Base-by-base conservation (phyloP, 1,140 invertebrate genomes). In the Pissodes strobi region DNA sequence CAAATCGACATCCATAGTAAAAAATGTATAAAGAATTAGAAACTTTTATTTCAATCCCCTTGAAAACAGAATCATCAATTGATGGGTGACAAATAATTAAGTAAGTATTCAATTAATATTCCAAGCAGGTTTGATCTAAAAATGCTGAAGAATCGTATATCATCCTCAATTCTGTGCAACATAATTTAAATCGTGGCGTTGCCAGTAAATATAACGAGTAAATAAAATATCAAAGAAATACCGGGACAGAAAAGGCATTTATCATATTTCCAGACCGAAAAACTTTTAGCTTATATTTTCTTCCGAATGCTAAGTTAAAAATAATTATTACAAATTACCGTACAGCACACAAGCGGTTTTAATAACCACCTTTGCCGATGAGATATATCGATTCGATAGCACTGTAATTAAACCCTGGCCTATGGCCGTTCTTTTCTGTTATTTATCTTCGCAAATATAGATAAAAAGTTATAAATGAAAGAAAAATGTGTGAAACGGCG, bases 291-390 rank as follows among this genome's bases (percentile, higher is more conserved):
- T 39, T 30, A 25, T 63, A 63, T 55, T 63, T 64, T 57, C 45
- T 38, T 17, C 22, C 10, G 22, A 65, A 53, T 49, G 63, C 68
- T 72, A 72, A 72, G 69, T 69, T 74, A 71, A 69, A 74, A 74
- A 74, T 74, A 74, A 74, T 74, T 74, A 66, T 74, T 72, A 74
- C 70, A 71, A 74, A 74, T 74, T 71, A 69, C 49, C 49, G 65
- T 71, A 67, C 56, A 65, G 64, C 72, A 71, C 69, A 68, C 68
- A 71, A 70, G 67, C 64, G 60, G 63, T 71, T 71, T 71, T 74
- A 74, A 74, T 72, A 72, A 72, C 62, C 67, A 71, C 71, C 67
- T 71, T 69, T 60, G 64, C 66, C 68, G 69, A 72, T 71, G 68
- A 64, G 62, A 62, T 67, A 66, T 71, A 74, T 74, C 66, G 72